phyloP scores from a whole-genome alignment of 1,140 invertebrate species.

The Sesamia nonagrioides region DNA sequence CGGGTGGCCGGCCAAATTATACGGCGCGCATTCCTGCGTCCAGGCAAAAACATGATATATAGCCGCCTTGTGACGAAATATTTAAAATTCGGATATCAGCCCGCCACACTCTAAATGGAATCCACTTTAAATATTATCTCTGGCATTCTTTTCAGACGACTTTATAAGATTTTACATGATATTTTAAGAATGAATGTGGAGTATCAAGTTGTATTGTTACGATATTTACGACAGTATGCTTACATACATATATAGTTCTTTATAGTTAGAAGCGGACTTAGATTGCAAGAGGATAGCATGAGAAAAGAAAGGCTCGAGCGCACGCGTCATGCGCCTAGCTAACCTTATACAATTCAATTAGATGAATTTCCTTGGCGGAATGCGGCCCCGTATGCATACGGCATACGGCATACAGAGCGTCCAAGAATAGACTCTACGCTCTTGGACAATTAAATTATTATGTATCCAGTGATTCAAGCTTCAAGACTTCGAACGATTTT shows the following conservation, averaged over 20 bases:
- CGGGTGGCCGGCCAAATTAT: slow-evolving; percentile 81
- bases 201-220: slow-evolving; percentile 23
- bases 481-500: slow-evolving; percentile 22
- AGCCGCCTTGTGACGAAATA: slow-evolving; percentile 85
- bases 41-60: slow-evolving; percentile 87
- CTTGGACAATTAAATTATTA: slow-evolving; percentile 42
- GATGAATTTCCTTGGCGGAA: slow-evolving; percentile 47
- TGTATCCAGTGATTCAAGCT: slow-evolving; percentile 39
- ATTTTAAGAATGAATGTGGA: slow-evolving; percentile 37
- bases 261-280: slow-evolving; percentile 4
- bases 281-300: slow-evolving; percentile 16
- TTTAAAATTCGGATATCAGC: slow-evolving; percentile 84
- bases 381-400: slow-evolving; percentile 39
- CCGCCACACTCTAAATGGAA: slow-evolving; percentile 83
- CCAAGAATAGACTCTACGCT: slow-evolving; percentile 42
- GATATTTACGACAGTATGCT: background rate
- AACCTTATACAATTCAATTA: slow-evolving; percentile 45
- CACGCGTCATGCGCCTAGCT: slow-evolving; percentile 33
- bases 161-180: slow-evolving; percentile 70
- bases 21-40: slow-evolving; percentile 82
- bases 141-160: slow-evolving; percentile 76
- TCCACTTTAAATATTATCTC: slow-evolving; percentile 82
- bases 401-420: slow-evolving; percentile 47
- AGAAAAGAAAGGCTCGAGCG: slow-evolving; percentile 36
- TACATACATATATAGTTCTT: slow-evolving; percentile 1